These are phyloP conservation scores for Spodoptera littoralis DNA, from an alignment of 2,888 invertebrate genomes.

Conservation along the genomic window DNA sequence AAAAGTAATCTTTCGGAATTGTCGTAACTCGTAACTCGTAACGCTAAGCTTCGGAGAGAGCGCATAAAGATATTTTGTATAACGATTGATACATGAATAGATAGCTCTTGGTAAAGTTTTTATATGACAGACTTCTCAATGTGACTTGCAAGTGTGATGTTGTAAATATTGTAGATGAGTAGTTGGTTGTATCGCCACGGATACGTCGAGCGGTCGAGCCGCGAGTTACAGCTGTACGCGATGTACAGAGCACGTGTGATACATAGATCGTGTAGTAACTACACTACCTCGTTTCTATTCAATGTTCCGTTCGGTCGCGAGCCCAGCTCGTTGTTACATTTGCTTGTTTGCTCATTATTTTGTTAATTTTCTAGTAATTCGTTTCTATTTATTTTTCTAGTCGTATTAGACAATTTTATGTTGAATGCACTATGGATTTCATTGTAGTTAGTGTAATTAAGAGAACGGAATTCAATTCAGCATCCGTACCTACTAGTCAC, in stretches of 20 bases:
- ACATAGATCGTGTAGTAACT: slow-evolving; percentile 84
- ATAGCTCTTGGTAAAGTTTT: slow-evolving; percentile 84
- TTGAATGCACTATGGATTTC: slow-evolving; percentile 61
- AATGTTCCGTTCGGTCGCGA: slow-evolving; percentile 73
- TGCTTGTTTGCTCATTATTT: slow-evolving; percentile 81
- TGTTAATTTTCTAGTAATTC: slow-evolving; percentile 71
- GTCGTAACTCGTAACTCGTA: slow-evolving; percentile 70
- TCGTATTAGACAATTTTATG: slow-evolving; percentile 75
- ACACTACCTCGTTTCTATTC: slow-evolving; percentile 84
- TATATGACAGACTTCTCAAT: slow-evolving; percentile 85
- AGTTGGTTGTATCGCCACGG: slow-evolving; percentile 66
- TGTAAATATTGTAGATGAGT: slow-evolving; percentile 77
- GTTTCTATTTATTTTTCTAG: slow-evolving; percentile 74
- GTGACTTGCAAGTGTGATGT: slow-evolving; percentile 88
- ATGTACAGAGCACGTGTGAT: slow-evolving; percentile 76
- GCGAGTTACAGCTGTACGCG: slow-evolving; percentile 65
- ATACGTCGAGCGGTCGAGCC: slow-evolving; percentile 61
- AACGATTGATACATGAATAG: slow-evolving; percentile 82
- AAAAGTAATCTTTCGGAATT: slow-evolving; percentile 67
- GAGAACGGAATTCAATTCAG: slow-evolving; percentile 68
- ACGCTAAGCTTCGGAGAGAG: slow-evolving; percentile 79
- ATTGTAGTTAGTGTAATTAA: slow-evolving; percentile 66
- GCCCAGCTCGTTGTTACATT: slow-evolving; percentile 81
- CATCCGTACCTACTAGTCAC: slow-evolving; percentile 80
- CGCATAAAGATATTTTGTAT: slow-evolving; percentile 86